Evolutionary conservation across 2,797 vertebrate genomes (phyloP).

Genomic region (Cryptoprocta ferox): DNA sequence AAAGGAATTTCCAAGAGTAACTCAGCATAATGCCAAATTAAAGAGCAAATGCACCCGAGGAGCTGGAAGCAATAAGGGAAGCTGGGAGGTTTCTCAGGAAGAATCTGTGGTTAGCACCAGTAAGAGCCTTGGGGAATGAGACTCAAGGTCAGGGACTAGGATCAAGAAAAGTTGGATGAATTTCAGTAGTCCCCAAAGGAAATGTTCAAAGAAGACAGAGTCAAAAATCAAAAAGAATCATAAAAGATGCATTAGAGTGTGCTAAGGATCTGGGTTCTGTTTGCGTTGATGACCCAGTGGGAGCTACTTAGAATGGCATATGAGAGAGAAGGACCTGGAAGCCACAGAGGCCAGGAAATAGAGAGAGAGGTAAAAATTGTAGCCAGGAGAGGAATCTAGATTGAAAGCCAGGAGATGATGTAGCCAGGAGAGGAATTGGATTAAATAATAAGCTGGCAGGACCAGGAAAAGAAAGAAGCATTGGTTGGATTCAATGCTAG

Average conservation of each 20-base stretch:
- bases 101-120: neutral
- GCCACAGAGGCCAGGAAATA: neutral
- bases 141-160: neutral
- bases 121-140: neutral
- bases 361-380: neutral
- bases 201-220: neutral
- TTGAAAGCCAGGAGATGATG: neutral
- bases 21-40: slow-evolving; percentile 35
- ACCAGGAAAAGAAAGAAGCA: neutral
- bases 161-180: neutral
- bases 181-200: neutral
- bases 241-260: neutral
- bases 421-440: neutral
- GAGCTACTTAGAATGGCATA: neutral
- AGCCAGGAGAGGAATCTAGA: neutral
- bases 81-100: neutral
- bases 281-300: neutral
- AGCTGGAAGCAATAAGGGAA: neutral
- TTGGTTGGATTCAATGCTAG: neutral
- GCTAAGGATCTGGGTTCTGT: neutral
- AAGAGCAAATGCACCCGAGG: slow-evolving; percentile 24
- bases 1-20: slow-evolving; percentile 65
- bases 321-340: neutral
- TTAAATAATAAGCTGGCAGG: neutral
- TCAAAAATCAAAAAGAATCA: neutral